These are phyloP conservation scores for Anorthoa munda DNA, from an alignment of 2,888 invertebrate species.

Conservation along the genomic window DNA sequence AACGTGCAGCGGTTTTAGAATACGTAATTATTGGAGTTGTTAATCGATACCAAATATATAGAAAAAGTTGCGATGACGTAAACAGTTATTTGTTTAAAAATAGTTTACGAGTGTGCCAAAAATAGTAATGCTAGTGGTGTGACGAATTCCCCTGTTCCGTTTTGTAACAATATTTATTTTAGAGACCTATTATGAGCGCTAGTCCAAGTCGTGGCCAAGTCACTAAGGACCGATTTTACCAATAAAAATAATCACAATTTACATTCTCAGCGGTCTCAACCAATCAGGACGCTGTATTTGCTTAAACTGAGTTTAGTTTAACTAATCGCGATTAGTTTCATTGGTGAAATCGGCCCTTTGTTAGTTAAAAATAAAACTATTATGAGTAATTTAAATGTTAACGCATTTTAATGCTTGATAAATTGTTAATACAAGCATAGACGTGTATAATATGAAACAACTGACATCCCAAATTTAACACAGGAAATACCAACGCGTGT, in stretches of 20 bases:
- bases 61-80: conserved; percentile 28
- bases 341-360: too few relatives aligned
- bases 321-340: too few relatives aligned
- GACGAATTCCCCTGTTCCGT: not conserved
- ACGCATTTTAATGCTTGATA: too few relatives aligned
- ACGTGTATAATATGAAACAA: not conserved
- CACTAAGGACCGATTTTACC: not conserved
- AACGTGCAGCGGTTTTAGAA: conserved; percentile 44
- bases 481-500: conserved; percentile 44
- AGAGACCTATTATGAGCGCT: not conserved
- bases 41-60: conserved; percentile 18
- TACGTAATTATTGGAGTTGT: conserved; percentile 26
- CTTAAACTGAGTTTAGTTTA: too few relatives aligned
- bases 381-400: not conserved
- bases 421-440: not conserved
- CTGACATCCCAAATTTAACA: conserved; percentile 17
- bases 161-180: not conserved
- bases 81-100: not conserved
- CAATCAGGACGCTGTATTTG: too few relatives aligned
- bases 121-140: not conserved
- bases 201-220: not conserved
- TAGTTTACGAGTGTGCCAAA: not conserved
- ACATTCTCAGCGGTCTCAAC: too few relatives aligned
- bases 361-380: not conserved
- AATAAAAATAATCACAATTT: too few relatives aligned